Conservation (phyloP, 2,888 invertebrate genomes). For the Thalpophila matura region DNA sequence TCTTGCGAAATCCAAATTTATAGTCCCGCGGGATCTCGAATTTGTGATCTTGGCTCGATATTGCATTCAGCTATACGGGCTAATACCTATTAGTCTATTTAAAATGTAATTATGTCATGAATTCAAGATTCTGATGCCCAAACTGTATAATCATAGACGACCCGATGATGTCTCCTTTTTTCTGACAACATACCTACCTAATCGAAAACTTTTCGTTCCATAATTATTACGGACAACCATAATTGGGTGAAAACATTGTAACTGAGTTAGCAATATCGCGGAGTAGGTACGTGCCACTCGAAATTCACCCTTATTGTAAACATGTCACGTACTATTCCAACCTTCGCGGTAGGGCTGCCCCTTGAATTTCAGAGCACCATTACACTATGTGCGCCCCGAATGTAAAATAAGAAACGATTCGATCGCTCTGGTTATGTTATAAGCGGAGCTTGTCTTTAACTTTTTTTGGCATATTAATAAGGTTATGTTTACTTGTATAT, state of each 20-base stretch:
- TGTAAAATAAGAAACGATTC: slow-evolving; percentile 72
- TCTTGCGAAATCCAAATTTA: no score
- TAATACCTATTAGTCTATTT: not conserved
- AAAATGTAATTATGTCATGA: no score
- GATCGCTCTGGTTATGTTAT: slow-evolving; percentile 42
- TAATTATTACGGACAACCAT: slow-evolving; percentile 69
- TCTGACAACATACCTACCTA: slow-evolving; percentile 15
- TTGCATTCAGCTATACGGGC: no score
- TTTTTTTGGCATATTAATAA: not conserved
- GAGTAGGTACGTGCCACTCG: slow-evolving; percentile 69
- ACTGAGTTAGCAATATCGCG: slow-evolving; percentile 73
- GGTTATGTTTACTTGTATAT: not conserved
- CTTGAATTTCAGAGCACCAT: slow-evolving; percentile 70
- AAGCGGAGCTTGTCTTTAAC: not conserved
- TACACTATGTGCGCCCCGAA: slow-evolving; percentile 73
- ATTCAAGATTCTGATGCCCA: no score
- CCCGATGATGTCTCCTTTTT: not conserved
- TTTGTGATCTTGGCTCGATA: no score
- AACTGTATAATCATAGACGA: slow-evolving; percentile 13
- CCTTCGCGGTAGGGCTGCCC: slow-evolving; percentile 67
- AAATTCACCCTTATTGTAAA: slow-evolving; percentile 71
- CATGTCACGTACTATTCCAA: slow-evolving; percentile 73
- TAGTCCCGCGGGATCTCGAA: no score
- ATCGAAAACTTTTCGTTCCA: slow-evolving; percentile 47
- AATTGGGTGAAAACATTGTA: slow-evolving; percentile 77